Percentiles rank a stretch among this genome's conserved stretches.
Conservation (phyloP, 2,113 vertebrate genomes). For the Psilopogon haemacephalus region DNA sequence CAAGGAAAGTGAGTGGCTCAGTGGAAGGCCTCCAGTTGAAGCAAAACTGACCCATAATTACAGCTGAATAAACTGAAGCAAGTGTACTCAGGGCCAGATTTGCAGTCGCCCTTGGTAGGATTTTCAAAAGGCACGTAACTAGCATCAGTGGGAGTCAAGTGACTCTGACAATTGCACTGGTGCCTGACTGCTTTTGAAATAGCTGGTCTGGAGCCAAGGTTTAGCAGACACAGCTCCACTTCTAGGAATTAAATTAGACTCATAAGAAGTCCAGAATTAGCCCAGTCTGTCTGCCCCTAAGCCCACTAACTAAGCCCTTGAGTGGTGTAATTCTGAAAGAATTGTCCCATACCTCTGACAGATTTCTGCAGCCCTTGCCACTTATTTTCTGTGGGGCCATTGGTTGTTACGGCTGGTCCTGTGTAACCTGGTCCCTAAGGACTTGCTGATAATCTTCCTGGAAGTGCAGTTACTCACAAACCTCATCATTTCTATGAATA, state of each 20-base stretch:
- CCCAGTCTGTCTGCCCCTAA: not conserved
- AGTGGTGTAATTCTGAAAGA: not conserved
- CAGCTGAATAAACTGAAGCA: conserved; percentile 23
- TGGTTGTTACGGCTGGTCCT: not conserved
- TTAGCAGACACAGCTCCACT: not conserved
- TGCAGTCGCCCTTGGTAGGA: not conserved
- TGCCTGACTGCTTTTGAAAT: conserved; percentile 38
- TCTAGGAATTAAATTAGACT: conserved; percentile 25
- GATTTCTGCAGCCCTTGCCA: not conserved
- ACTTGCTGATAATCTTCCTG: not conserved
- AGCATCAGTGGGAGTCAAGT: conserved; percentile 24
- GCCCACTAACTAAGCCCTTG: not conserved
- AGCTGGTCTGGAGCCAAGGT: conserved; percentile 7
- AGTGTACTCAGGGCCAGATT: not conserved
- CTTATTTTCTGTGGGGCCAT: not conserved
- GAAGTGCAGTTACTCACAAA: not conserved
- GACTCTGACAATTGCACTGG: conserved; percentile 26
- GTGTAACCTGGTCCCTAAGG: not conserved
- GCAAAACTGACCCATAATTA: not conserved
- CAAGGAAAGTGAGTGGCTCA: not conserved
- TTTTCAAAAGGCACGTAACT: conserved; percentile 24
- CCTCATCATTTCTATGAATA: not conserved
- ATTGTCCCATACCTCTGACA: not conserved
- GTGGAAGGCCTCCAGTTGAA: not conserved
- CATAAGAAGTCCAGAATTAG: not conserved